phyloP scores from a whole-genome alignment of 2,113 vertebrate genomes.

The Passer domesticus region DNA sequence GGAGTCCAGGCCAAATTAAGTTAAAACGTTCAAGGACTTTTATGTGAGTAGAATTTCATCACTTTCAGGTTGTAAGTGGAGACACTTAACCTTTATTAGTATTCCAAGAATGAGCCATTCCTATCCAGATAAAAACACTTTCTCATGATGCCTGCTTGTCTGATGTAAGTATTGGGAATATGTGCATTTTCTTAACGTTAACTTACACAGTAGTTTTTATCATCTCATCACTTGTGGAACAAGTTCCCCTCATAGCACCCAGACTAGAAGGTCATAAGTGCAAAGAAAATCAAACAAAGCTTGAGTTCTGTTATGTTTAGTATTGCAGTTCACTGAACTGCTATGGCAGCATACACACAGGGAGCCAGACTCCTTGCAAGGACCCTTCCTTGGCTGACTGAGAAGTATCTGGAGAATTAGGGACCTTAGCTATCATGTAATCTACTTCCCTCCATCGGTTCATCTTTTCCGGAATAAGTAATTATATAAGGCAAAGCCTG shows the following conservation, averaged over 20 bases:
- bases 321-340: neutral
- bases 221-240: neutral
- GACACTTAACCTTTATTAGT: neutral
- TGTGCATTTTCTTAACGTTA: neutral
- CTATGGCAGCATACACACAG: fast-evolving
- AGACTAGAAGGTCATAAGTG: neutral
- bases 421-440: neutral
- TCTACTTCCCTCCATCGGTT: neutral
- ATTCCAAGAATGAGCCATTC: neutral
- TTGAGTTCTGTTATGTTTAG: neutral
- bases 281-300: neutral
- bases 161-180: neutral
- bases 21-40: neutral
- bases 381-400: neutral
- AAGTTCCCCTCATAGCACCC: neutral
- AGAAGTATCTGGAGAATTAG: neutral
- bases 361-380: neutral
- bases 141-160: neutral
- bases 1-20: neutral
- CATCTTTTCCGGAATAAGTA: neutral
- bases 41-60: neutral
- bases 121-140: neutral
- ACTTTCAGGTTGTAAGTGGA: neutral
- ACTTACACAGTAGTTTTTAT: fast-evolving
- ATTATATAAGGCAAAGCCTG: neutral